Evolutionary conservation across 2,797 vertebrate species (phyloP).

Genomic region (Hypotaenidia okinawae): DNA sequence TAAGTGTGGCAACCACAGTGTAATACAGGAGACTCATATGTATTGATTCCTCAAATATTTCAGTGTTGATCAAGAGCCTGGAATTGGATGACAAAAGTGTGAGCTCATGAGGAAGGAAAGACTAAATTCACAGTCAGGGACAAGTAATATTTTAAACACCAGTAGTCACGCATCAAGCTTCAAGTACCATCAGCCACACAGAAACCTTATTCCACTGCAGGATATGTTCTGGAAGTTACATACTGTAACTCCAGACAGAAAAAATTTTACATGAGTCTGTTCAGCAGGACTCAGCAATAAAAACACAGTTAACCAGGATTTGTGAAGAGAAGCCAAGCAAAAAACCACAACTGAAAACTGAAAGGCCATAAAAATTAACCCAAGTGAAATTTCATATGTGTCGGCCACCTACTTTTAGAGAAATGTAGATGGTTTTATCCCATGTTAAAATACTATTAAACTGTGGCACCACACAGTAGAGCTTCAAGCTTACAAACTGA

Average conservation of each 20-base stretch:
- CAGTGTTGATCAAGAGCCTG: background rate
- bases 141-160: background rate
- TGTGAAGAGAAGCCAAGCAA: conserved; percentile 60
- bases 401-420: conserved; percentile 12
- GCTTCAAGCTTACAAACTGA: background rate
- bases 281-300: conserved; percentile 30
- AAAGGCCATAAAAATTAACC: conserved; percentile 60
- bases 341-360: conserved; percentile 61
- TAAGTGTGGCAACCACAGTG: background rate
- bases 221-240: background rate
- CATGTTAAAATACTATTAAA: background rate
- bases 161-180: background rate
- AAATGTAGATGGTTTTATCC: background rate
- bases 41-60: background rate
- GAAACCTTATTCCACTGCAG: background rate
- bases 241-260: background rate
- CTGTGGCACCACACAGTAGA: background rate
- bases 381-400: conserved; percentile 36
- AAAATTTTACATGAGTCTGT: background rate
- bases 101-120: background rate
- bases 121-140: background rate
- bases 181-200: background rate
- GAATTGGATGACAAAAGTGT: background rate
- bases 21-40: background rate
- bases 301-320: conserved; percentile 39